Conservation (phyloP, 2,797 vertebrate genomes). For the Anabacerthia variegaticeps region DNA sequence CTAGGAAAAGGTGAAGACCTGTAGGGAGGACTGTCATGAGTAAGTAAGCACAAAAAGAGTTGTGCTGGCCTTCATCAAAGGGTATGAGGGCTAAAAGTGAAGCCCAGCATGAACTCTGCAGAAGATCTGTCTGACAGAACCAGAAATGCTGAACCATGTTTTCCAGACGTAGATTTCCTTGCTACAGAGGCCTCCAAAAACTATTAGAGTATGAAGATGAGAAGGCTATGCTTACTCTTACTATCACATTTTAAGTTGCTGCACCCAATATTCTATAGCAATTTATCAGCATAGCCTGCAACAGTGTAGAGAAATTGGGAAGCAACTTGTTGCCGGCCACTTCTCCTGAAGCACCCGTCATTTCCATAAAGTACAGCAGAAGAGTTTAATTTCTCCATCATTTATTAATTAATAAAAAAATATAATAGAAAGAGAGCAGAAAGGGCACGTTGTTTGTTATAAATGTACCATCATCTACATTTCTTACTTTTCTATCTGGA, state of each 20-base stretch:
- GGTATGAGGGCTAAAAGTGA: neutral
- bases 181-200: neutral
- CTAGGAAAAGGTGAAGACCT: neutral
- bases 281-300: neutral
- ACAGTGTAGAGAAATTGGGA: neutral
- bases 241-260: neutral
- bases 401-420: neutral
- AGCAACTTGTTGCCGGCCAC: neutral
- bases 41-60: neutral
- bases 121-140: neutral
- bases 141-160: neutral
- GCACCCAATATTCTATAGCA: neutral
- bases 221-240: neutral
- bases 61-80: neutral
- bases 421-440: neutral
- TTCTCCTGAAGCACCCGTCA: neutral
- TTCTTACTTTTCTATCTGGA: neutral
- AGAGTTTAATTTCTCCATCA: neutral
- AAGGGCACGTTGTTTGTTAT: neutral
- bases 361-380: neutral
- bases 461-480: neutral
- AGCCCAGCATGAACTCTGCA: neutral
- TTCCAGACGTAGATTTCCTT: neutral
- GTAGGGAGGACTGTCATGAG: rapidly evolving
- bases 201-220: neutral